Conservation (phyloP, 2,797 vertebrate genomes). For the Enoplosus armatus region DNA sequence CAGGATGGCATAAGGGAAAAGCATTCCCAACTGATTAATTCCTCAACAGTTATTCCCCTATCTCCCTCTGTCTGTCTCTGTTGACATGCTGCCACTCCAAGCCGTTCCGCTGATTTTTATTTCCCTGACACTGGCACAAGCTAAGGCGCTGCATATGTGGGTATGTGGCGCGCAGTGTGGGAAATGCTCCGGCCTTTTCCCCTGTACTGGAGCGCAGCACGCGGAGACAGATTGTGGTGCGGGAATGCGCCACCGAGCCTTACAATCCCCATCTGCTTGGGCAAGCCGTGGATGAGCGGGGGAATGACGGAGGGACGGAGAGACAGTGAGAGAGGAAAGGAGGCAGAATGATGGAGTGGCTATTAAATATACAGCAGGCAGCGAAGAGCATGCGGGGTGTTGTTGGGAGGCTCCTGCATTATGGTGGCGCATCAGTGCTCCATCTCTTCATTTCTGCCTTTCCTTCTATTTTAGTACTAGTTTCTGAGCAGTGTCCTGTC, state of each 20-base stretch:
- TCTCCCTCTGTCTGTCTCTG: slow-evolving; percentile 71
- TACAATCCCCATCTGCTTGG: slow-evolving; percentile 86
- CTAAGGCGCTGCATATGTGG: slow-evolving; percentile 65
- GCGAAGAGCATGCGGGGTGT: slow-evolving; percentile 76
- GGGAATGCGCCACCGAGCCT: slow-evolving; percentile 85
- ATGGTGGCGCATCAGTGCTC: slow-evolving; percentile 39
- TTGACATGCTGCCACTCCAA: slow-evolving; percentile 81
- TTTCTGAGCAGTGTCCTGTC: neutral
- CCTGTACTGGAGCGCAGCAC: slow-evolving; percentile 70
- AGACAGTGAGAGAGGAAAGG: slow-evolving; percentile 54
- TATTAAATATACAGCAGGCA: slow-evolving; percentile 88
- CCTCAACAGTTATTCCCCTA: slow-evolving; percentile 64
- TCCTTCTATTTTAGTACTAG: slow-evolving; percentile 26
- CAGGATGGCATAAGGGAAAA: slow-evolving; percentile 56
- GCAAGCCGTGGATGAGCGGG: slow-evolving; percentile 63
- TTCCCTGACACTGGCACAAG: slow-evolving; percentile 75
- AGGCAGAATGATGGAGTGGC: slow-evolving; percentile 86
- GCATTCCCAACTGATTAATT: slow-evolving; percentile 76
- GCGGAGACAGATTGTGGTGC: slow-evolving; percentile 84
- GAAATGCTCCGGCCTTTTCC: slow-evolving; percentile 67
- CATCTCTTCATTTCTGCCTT: slow-evolving; percentile 44
- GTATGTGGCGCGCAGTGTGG: slow-evolving; percentile 64
- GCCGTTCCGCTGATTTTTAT: slow-evolving; percentile 75
- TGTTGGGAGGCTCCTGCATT: slow-evolving; percentile 72
- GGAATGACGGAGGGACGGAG: slow-evolving; percentile 59